Base-by-base conservation (phyloP, 2,888 invertebrate genomes). In the Euplagia quadripunctaria region DNA sequence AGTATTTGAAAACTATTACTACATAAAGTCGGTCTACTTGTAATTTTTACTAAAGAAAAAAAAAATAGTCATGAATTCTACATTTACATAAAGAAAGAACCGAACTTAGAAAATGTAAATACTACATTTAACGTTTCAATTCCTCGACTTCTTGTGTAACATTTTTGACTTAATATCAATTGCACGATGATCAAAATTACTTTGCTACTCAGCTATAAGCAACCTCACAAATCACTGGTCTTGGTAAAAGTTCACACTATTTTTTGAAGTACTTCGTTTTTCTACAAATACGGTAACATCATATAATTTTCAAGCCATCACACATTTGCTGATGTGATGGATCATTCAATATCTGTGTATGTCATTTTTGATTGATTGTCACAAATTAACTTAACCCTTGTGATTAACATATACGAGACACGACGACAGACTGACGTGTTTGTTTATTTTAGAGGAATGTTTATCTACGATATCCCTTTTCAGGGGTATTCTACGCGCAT, bases 291-390 rank as follows among this genome's bases (percentile, higher is more conserved):
- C 12, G 20, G 3, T n/a, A 17, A 20, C 9, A 20, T 58, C 20
- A 20, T 4, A 20, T n/a, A 20, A 58, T 11, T 20, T 11, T 20
- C 20, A 20, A 58, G 58, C 12, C 20, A 20, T 20, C 20, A 58
- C 11, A 20, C 4, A 20, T 20, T 58, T 20, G 12, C 12, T 58
- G 20, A 58, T 58, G 20, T 11, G 20, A 2, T 58, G 58, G 9
- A 58, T 58, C n/a, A 58, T 58, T 31, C 2, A 31, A 31, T 31
- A 31, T 58, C 58, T 20, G 58, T 58, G 58, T 20, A 58, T 20
- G 20, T 58, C 58, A 58, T 20, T 58, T 58, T 58, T 58, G 58
- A 58, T 58, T 20, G 58, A 58, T 58, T 58, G 58, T 58, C 12
- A 58, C 20, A 20, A 58, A 58, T 20, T 58, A 58, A 58, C 58